Percentiles rank a stretch among this genome's conserved stretches.
Evolutionary conservation across 2,113 vertebrate species (phyloP).

Genomic region (Cygnus atratus): DNA sequence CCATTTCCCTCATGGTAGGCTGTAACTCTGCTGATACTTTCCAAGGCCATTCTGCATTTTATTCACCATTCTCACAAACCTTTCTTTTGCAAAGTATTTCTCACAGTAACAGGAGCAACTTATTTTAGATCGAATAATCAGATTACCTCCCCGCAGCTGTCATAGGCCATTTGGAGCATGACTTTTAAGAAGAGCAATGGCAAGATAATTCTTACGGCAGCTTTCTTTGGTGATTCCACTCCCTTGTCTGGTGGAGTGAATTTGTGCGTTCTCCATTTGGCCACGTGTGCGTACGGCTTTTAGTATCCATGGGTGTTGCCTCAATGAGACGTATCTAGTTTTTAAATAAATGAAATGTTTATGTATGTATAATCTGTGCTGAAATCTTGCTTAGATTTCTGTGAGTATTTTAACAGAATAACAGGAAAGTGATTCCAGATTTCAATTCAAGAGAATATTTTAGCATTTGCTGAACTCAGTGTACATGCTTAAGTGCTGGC

Average conservation of each 20-base stretch:
- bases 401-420: neutral
- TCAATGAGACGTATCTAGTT: neutral
- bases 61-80: neutral
- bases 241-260: neutral
- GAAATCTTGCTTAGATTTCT: neutral
- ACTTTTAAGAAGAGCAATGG: neutral
- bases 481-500: neutral
- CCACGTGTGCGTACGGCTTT: neutral
- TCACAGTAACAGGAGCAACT: neutral
- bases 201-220: neutral
- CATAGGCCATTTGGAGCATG: neutral
- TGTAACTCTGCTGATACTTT: neutral
- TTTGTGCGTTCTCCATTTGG: neutral
- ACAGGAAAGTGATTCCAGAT: neutral
- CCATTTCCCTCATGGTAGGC: neutral
- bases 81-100: neutral
- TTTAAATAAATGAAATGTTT: neutral
- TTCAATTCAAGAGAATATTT: neutral
- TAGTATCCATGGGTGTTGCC: neutral
- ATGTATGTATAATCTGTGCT: neutral
- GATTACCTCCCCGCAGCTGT: neutral
- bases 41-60: neutral
- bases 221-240: neutral
- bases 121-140: neutral
- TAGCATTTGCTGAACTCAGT: neutral